Evolutionary conservation across 2,888 invertebrate species (phyloP).

Genomic region (Caenorhabditis sp.): DNA sequence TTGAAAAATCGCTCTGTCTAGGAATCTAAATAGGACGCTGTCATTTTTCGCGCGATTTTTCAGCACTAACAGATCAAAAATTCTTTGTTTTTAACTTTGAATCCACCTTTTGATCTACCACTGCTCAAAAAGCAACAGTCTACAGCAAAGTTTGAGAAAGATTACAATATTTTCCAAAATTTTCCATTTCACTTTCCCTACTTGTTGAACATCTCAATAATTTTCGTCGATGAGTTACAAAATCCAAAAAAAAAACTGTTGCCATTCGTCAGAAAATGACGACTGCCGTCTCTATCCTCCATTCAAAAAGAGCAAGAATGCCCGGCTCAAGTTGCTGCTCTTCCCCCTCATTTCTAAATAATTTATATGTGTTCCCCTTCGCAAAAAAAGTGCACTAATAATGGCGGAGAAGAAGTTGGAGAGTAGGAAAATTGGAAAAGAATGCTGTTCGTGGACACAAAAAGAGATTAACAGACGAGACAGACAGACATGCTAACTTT

Average conservation of each 20-base stretch:
- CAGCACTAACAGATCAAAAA: too few species aligned
- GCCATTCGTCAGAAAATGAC: background rate
- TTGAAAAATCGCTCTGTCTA: too few species aligned
- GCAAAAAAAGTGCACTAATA: slow-evolving; percentile 24
- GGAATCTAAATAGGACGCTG: too few species aligned
- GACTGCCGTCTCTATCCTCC: background rate
- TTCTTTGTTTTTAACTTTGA: too few species aligned
- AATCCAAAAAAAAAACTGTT: background rate
- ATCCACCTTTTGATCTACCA: too few species aligned
- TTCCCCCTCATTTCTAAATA: slow-evolving; percentile 4
- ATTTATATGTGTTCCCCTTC: slow-evolving; percentile 22
- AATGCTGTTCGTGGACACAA: slow-evolving; percentile 13
- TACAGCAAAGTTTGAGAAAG: too few species aligned
- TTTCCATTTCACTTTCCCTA: too few species aligned
- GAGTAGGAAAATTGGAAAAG: slow-evolving; percentile 10
- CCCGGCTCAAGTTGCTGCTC: background rate
- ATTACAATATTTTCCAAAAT: too few species aligned
- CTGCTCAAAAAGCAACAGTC: too few species aligned
- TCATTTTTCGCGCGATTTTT: too few species aligned
- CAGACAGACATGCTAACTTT: background rate
- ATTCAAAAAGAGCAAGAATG: background rate
- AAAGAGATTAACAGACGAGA: background rate
- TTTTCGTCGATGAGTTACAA: background rate
- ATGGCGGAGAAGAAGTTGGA: background rate
- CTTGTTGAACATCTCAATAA: too few species aligned